These are phyloP conservation scores for Eurystomus glaucurus DNA, from an alignment of 2,797 vertebrate genomes.

Conservation along the genomic window DNA sequence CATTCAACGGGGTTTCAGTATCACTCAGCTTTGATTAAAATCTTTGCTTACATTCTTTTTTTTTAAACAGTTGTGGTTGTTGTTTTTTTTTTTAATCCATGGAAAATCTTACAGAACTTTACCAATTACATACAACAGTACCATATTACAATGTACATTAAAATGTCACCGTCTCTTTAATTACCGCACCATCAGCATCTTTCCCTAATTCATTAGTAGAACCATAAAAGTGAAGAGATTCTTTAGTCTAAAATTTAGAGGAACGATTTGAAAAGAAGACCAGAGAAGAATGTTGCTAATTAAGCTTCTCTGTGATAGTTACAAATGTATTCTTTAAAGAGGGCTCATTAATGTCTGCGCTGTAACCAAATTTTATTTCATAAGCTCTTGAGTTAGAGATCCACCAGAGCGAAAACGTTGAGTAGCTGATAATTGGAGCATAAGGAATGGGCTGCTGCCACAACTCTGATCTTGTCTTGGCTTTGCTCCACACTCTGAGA, in stretches of 20 bases:
- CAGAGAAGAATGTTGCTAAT: background rate
- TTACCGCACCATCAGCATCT: background rate
- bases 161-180: background rate
- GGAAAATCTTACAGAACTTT: background rate
- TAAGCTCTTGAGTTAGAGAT: background rate
- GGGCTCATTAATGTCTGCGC: background rate
- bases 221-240: background rate
- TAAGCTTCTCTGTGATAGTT: background rate
- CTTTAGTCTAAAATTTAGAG: background rate
- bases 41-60: conserved; percentile 29
- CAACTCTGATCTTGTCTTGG: background rate
- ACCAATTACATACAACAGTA: background rate
- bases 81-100: background rate
- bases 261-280: background rate
- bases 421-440: background rate
- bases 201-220: background rate
- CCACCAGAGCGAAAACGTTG: conserved; percentile 28
- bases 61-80: background rate
- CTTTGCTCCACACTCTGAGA: background rate
- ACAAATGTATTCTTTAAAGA: background rate
- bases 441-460: background rate
- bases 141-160: background rate
- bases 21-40: conserved; percentile 50
- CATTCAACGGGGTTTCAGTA: background rate
- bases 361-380: conserved; percentile 20